These are phyloP conservation scores for Sturnus vulgaris DNA, from an alignment of 2,113 vertebrate species.

Conservation along the genomic window DNA sequence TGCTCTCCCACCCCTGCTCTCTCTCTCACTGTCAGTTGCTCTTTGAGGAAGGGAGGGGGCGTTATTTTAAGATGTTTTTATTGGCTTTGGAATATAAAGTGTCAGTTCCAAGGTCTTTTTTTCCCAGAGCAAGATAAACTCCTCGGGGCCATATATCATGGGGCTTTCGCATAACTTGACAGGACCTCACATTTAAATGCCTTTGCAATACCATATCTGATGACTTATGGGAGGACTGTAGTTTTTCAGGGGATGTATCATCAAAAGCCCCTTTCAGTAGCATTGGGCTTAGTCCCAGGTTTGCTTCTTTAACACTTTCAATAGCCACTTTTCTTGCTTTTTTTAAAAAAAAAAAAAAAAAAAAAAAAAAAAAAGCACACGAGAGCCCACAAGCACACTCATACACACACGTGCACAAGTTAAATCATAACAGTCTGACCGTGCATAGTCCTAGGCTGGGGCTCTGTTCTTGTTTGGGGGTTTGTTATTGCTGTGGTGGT, in stretches of 20 bases:
- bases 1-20: constrained; percentile 65
- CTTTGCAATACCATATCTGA: constrained; percentile 70
- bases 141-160: constrained; percentile 82
- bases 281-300: constrained; percentile 63
- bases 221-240: constrained; percentile 66
- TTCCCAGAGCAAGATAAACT: constrained; percentile 95
- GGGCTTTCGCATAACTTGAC: constrained; percentile 82
- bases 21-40: constrained; percentile 72
- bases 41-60: constrained; percentile 74
- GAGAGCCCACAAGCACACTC: not conserved
- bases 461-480: not conserved
- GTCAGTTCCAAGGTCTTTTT: constrained; percentile 89
- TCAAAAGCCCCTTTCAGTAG: constrained; percentile 77
- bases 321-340: constrained; percentile 39
- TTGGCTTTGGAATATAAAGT: constrained; percentile 83
- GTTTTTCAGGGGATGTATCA: constrained; percentile 64
- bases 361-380: not conserved
- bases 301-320: constrained; percentile 65
- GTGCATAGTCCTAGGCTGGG: not conserved
- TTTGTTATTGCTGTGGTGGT: not conserved
- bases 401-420: not conserved
- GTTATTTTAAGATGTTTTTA: constrained; percentile 95
- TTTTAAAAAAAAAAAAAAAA: not conserved
- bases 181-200: constrained; percentile 77
- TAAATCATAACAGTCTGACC: not conserved